These are phyloP conservation scores for Myiotriccus ornatus DNA, from an alignment of 2,797 vertebrate species.

Conservation along the genomic window DNA sequence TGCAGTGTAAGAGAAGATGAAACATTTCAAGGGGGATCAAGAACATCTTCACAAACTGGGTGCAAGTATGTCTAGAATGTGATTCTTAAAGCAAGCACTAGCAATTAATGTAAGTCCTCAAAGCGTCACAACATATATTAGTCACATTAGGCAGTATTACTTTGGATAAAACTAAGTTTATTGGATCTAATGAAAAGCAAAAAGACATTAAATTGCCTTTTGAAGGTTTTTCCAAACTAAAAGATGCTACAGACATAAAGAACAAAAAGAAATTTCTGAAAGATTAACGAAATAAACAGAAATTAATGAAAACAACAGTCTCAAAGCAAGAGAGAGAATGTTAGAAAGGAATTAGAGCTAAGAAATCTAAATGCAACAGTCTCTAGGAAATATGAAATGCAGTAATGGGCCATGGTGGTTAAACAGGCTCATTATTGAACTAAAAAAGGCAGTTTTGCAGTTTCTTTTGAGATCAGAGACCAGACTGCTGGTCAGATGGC, in stretches of 20 bases:
- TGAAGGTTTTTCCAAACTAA: neutral
- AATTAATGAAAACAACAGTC: neutral
- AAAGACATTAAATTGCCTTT: neutral
- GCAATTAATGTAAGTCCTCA: neutral
- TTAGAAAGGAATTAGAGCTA: neutral
- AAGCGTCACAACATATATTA: neutral
- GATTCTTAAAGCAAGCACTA: neutral
- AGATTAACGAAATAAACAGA: neutral
- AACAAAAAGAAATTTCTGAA: neutral
- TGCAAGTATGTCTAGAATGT: neutral
- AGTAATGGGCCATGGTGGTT: neutral
- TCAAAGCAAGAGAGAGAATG: neutral
- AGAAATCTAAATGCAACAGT: neutral
- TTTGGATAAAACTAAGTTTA: neutral
- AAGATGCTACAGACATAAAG: neutral
- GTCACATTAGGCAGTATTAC: neutral
- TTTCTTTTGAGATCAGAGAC: neutral
- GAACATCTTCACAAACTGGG: neutral
- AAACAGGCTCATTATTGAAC: neutral
- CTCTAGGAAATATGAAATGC: neutral
- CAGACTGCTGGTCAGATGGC: neutral
- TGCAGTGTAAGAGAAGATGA: neutral
- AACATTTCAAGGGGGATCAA: neutral
- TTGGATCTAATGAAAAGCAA: neutral
- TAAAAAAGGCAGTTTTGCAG: neutral